phyloP scores from a whole-genome alignment of 1,140 invertebrate species.

The Monomorium pharaonis region DNA sequence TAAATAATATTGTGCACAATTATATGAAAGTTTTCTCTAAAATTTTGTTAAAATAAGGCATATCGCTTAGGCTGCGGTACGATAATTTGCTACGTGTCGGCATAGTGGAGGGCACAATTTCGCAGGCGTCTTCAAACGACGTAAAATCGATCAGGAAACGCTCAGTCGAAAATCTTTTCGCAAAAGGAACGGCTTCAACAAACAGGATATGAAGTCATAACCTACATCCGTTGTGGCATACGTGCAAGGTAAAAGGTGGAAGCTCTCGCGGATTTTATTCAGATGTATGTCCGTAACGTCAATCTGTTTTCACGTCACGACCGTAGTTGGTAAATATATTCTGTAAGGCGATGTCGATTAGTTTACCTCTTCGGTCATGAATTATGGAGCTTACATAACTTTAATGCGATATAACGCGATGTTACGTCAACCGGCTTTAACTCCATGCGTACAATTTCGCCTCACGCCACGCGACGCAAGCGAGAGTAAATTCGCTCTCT shows the following conservation, averaged over 20 bases:
- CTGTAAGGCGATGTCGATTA: slow-evolving; percentile 32
- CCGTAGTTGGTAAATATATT: slow-evolving; percentile 10
- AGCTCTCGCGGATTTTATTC: slow-evolving; percentile 40
- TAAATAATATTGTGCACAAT: neutral
- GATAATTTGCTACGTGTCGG: slow-evolving; percentile 5
- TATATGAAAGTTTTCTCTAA: neutral
- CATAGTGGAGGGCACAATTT: neutral
- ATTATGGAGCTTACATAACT: slow-evolving; percentile 40
- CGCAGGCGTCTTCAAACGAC: neutral
- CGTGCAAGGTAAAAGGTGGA: slow-evolving; percentile 22
- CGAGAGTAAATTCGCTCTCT: slow-evolving; percentile 9
- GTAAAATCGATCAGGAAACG: slow-evolving; percentile 28
- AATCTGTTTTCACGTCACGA: slow-evolving; percentile 64
- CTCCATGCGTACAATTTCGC: slow-evolving; percentile 12
- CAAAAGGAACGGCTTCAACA: slow-evolving; percentile 21
- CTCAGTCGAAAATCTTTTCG: neutral
- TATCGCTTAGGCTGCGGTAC: neutral
- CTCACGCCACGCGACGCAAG: neutral
- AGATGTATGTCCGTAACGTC: slow-evolving; percentile 22
- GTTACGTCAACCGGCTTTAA: slow-evolving; percentile 19
- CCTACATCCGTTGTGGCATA: slow-evolving; percentile 32
- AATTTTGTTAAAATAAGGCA: neutral
- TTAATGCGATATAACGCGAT: slow-evolving; percentile 1
- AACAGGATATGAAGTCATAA: slow-evolving; percentile 61
- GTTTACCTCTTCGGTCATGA: slow-evolving; percentile 4